phyloP scores from a whole-genome alignment of 2,888 invertebrate genomes.

The Carabus problematicus region DNA sequence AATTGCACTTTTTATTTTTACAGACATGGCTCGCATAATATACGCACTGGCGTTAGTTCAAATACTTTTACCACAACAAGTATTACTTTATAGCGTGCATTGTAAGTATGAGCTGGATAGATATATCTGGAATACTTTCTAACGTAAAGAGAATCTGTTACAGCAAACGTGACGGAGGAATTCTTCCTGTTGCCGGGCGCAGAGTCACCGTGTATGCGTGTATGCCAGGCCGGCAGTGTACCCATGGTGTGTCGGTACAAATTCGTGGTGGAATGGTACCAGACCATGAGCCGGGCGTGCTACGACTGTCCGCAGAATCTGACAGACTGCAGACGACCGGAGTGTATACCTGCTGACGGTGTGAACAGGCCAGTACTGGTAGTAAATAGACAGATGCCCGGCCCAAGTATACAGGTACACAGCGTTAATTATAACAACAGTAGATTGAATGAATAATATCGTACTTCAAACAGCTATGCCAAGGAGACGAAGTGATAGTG shows the following conservation, averaged over 20 bases:
- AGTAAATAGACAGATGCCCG: conserved; percentile 87
- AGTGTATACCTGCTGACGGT: conserved; percentile 88
- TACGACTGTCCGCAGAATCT: conserved; percentile 78
- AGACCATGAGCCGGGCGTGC: conserved; percentile 88
- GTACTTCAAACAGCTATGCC: conserved; percentile 71
- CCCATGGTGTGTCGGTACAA: conserved; percentile 75
- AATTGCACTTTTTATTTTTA: no score
- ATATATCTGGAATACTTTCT: no score
- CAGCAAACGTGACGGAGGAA: conserved; percentile 46
- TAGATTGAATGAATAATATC: conserved; percentile 7
- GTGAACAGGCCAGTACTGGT: conserved; percentile 76
- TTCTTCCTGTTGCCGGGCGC: conserved; percentile 51
- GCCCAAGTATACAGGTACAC: conserved; percentile 80
- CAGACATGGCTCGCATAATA: no score
- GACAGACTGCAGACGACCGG: conserved; percentile 76
- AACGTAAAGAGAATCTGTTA: not conserved
- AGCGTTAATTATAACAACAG: no score
- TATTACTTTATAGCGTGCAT: no score
- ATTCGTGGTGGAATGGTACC: conserved; percentile 83
- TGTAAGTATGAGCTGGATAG: no score
- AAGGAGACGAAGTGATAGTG: conserved; percentile 82
- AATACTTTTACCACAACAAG: no score
- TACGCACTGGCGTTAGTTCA: no score
- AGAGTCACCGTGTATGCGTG: conserved; percentile 68
- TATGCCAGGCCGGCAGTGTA: conserved; percentile 66